Percentiles rank a stretch among this genome's conserved stretches.
Evolutionary conservation across 2,888 invertebrate species (phyloP).

Genomic region (Sphaerolaimus hirsutus): DNA sequence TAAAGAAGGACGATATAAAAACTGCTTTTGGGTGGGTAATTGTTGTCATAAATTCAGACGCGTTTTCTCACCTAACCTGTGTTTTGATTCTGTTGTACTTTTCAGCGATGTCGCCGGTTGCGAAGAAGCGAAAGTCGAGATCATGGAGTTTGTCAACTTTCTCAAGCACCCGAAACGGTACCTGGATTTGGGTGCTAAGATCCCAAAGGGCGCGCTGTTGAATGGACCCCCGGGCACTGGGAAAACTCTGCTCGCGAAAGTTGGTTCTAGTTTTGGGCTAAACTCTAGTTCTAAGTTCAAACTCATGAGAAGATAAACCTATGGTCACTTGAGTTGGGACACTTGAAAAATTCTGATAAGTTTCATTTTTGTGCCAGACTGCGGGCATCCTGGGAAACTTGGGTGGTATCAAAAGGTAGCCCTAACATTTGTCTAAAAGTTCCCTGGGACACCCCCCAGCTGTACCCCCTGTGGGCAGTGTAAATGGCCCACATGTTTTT

Average conservation of each 20-base stretch:
- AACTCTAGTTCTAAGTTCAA: no score
- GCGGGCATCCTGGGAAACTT: no score
- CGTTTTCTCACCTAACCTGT: not conserved
- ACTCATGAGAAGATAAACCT: no score
- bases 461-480: no score
- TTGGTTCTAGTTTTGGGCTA: no score
- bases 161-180: constrained; percentile 95
- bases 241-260: constrained; percentile 91
- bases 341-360: no score
- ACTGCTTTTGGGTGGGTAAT: constrained; percentile 43
- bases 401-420: no score
- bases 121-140: constrained; percentile 97
- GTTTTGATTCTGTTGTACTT: not conserved
- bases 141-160: constrained; percentile 99
- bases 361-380: no score
- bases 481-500: no score
- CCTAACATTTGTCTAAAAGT: no score
- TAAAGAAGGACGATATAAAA: constrained; percentile 80
- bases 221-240: constrained; percentile 81
- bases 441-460: no score
- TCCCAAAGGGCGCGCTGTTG: constrained; percentile 50
- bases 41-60: not conserved
- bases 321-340: no score
- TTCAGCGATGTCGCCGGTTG: constrained; percentile 89
- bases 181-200: constrained; percentile 86